A percentile compares a stretch with the other conserved stretches of the same genome.
These are phyloP conservation scores for Ellobium chinense DNA, from an alignment of 2,888 invertebrate genomes.

Conservation along the genomic window DNA sequence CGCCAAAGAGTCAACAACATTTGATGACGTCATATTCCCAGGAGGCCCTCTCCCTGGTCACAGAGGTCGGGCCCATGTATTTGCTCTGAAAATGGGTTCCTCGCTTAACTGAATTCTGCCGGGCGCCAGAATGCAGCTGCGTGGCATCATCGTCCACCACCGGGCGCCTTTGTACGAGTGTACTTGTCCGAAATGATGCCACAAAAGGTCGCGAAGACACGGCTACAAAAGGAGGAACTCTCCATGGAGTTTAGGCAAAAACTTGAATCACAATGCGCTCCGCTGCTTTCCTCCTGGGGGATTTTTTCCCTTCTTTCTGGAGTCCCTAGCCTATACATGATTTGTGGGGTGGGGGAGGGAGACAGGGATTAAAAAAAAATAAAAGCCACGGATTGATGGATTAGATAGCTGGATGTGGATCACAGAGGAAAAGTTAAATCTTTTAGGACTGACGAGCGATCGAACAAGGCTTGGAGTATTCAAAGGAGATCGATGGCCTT, in stretches of 20 bases:
- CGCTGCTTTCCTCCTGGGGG: neutral
- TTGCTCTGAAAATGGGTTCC: slow-evolving; percentile 43
- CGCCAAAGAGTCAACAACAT: slow-evolving; percentile 41
- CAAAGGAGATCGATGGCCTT: neutral
- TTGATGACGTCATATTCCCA: slow-evolving; percentile 35
- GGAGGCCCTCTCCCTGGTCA: slow-evolving; percentile 5
- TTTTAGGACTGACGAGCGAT: neutral
- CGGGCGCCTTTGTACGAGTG: slow-evolving; percentile 25
- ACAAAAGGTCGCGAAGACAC: slow-evolving; percentile 40
- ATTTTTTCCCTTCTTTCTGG: neutral
- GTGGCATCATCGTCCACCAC: slow-evolving; percentile 15
- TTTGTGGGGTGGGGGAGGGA: slow-evolving; percentile 10
- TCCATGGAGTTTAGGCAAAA: neutral
- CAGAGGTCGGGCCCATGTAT: slow-evolving; percentile 29
- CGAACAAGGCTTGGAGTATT: slow-evolving; percentile 14
- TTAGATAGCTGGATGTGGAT: slow-evolving; percentile 7
- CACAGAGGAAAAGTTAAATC: slow-evolving; percentile 4
- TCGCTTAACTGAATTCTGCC: slow-evolving; percentile 41
- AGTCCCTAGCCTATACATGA: slow-evolving; percentile 1
- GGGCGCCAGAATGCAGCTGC: slow-evolving; percentile 39
- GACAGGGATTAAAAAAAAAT: slow-evolving; percentile 1
- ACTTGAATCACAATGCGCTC: slow-evolving; percentile 19
- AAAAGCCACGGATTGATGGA: slow-evolving; percentile 18
- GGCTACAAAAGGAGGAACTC: slow-evolving; percentile 17
- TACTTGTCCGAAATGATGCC: slow-evolving; percentile 35